Evolutionary conservation across 2,113 vertebrate species (phyloP), one percentile per base, ranked within the genome.

Genomic region (Martes martes): DNA sequence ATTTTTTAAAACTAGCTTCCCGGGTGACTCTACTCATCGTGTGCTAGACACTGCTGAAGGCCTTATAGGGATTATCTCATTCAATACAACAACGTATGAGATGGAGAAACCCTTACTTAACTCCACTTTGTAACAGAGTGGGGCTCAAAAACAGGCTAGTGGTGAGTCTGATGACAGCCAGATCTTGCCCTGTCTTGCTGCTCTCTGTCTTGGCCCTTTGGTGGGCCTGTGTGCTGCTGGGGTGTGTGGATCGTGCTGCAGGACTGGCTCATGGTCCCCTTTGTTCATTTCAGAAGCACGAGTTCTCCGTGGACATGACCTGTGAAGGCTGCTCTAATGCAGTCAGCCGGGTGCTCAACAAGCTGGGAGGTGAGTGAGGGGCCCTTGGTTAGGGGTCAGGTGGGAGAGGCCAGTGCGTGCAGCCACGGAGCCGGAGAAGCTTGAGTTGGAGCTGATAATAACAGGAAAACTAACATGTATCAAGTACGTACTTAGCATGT

Each of bases 271-370:
- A 89, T 2, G 8, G 36, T 50, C 52, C 18, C 0, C 0, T 78
- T 57, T 87, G 96, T 57, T 96, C 59, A 42, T 98, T 98, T 45
- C 99, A 99, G 99, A 99, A 99, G 90, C 99, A 99, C 98, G 99
- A 99, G 98, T 99, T 99, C 97, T 99, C 99, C 0, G 99, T 99
- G 94, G 99, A 99, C 81, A 99, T 99, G 99, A 99, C 99, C 45
- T 99, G 99, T 33, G 99, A 99, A 87, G 99, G 99, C 82, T 99
- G 99, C 36, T 99, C 99, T 7, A 99, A 99, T 0, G 99, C 99
- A 0, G 99, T 99, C 14, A 99, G 99, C 83, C 99, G 99, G 11
- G 98, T 99, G 80, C 99, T 99, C 96, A 99, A 98, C 83, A 99
- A 99, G 96, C 98, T 99, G 96, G 99, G 98, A 98, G 99, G 99